Percentiles rank a stretch among this genome's conserved stretches.
phyloP scores from a whole-genome alignment of 2,797 vertebrate species.

The Urophycis tenuis region DNA sequence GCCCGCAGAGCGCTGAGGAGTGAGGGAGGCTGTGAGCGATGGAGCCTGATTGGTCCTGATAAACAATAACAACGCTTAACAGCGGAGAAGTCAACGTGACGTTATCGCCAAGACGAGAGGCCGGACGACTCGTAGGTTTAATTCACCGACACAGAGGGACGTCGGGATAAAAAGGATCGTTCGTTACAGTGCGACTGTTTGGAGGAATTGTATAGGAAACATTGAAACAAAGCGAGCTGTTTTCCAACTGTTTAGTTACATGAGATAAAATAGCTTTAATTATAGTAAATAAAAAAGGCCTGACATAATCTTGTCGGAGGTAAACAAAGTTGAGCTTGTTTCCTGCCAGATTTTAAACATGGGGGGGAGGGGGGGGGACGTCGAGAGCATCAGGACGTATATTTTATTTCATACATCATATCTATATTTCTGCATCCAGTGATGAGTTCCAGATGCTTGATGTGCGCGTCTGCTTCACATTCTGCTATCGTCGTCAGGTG shows the following conservation, averaged over 20 bases:
- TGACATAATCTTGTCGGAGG: not conserved
- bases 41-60: constrained; percentile 22
- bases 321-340: not conserved
- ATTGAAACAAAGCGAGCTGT: not conserved
- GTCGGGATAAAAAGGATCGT: not conserved
- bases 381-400: not conserved
- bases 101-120: not conserved
- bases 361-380: no score
- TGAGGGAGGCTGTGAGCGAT: constrained; percentile 31
- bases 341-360: not conserved
- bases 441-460: constrained; percentile 34
- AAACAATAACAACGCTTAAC: constrained; percentile 42
- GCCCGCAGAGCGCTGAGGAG: constrained; percentile 9
- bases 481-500: constrained; percentile 35
- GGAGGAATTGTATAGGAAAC: not conserved
- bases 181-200: not conserved
- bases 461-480: constrained; percentile 69
- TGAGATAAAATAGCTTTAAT: constrained; percentile 3
- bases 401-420: constrained; percentile 7
- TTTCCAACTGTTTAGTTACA: not conserved
- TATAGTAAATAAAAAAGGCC: not conserved
- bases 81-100: constrained; percentile 40
- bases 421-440: constrained; percentile 34
- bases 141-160: not conserved
- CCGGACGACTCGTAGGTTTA: not conserved